Conservation (phyloP, 2,888 invertebrate genomes). For the Amiota mariae region DNA sequence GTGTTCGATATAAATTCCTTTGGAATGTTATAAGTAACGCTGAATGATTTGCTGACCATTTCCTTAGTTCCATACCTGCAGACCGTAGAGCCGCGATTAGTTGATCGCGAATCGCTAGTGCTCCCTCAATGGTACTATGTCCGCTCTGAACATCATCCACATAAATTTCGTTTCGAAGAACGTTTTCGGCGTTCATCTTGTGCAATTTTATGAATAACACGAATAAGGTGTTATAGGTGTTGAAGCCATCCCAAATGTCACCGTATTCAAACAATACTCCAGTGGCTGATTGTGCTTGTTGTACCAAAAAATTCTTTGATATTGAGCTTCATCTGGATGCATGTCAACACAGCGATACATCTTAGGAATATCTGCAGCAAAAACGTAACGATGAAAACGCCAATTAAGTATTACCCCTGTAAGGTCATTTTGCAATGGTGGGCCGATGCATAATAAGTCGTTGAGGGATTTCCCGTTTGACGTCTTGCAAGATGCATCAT, state of each 20-base stretch:
- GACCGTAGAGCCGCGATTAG: background rate
- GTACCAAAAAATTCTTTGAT: conserved; percentile 2
- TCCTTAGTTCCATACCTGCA: background rate
- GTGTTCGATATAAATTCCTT: background rate
- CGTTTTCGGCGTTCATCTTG: conserved; percentile 3
- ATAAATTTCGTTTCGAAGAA: background rate
- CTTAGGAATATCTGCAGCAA: background rate
- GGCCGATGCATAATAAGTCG: background rate
- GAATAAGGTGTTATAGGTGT: background rate
- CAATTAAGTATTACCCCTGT: conserved; percentile 10
- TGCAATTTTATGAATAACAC: background rate
- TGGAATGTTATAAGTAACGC: background rate
- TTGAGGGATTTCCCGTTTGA: conserved; percentile 2
- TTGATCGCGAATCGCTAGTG: conserved; percentile 1
- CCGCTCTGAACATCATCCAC: no score
- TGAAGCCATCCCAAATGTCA: background rate
- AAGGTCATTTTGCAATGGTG: background rate
- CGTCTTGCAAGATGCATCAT: background rate
- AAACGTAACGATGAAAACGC: background rate
- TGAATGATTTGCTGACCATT: conserved; percentile 21
- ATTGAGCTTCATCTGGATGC: no score
- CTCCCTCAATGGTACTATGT: background rate
- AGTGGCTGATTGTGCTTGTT: background rate
- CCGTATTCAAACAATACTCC: background rate
- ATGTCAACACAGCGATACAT: background rate